phyloP scores from a whole-genome alignment of 2,797 vertebrate genomes.

The Spinibarbus caldwelli region DNA sequence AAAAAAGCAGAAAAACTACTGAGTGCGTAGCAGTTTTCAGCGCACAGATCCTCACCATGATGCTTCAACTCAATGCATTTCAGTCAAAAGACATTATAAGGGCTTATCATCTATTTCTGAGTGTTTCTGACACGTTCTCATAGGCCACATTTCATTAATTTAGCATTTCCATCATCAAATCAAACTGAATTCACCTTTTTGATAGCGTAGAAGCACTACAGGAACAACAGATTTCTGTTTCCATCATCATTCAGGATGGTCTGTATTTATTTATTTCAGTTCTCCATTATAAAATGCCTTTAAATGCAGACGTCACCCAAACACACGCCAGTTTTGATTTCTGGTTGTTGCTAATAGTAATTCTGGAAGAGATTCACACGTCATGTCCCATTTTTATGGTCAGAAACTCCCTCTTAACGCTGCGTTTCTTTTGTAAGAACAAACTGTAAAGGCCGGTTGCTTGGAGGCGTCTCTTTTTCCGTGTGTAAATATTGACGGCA shows the following conservation, averaged over 20 bases:
- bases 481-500: constrained; percentile 86
- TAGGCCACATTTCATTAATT: constrained; percentile 2
- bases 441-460: constrained; percentile 31
- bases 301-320: not conserved
- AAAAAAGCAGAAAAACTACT: not conserved
- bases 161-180: not conserved
- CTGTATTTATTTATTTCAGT: constrained; percentile 18
- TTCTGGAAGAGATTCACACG: not conserved
- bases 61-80: not conserved
- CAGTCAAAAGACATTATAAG: constrained; percentile 34
- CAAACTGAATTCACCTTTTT: not conserved
- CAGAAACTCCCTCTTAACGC: constrained; percentile 12
- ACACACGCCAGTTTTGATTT: constrained; percentile 5
- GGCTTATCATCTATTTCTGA: constrained; percentile 47
- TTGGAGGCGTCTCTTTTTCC: constrained; percentile 30
- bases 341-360: not conserved
- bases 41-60: not conserved
- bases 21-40: not conserved
- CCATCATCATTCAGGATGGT: constrained; percentile 29
- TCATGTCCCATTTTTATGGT: constrained; percentile 40
- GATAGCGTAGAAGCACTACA: not conserved
- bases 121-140: not conserved
- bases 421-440: constrained; percentile 34
- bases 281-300: constrained; percentile 22
- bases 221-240: not conserved